Evolutionary conservation across 2,113 vertebrate species (phyloP), one percentile per base, ranked within the genome.

Genomic region (Archilochus colubris): DNA sequence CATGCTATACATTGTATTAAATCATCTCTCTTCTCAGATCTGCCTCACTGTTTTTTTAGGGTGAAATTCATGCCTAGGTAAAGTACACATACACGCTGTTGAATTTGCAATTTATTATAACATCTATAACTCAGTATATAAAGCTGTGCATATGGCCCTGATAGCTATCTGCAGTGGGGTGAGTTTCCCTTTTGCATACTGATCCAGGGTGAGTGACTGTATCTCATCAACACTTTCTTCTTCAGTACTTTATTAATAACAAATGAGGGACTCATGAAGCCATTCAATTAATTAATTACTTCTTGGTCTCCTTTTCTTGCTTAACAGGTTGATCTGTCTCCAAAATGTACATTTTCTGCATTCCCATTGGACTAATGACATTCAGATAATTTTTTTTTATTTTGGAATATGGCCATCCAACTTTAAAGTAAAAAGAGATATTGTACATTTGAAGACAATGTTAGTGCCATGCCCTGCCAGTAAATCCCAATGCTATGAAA

Each of bases 341-440:
- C 94, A 97, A 95, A 96, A 95, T 89, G 96, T 91, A 88, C 93
- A 93, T 96, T 96, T 97, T 96, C 89, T 91, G 63, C 88, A 82
- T 91, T 89, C 91, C 92, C 79, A 84, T 95, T 94, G 93, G 93
- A 91, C 75, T 93, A 96, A 92, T 82, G 91, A 94, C 78, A 87
- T 95, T 96, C 75, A 91, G 84, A 68, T 88, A n/a, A 30, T 75
- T 94, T 89, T 76, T 81, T 85, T 93, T 81, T 31, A 57, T 50
- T 89, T 93, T 94, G 85, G 73, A 94, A 85, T 91, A 53, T 59
- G 68, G 84, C 81, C 82, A 93, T 93, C 44, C 27, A 82, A 86
- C 89, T 95, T 93, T 84, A 91, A 89, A 92, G 79, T 82, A 85
- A 85, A 94, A 88, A 78, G 67, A 91, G 82, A 53, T 50, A 77